Evolutionary conservation across 2,113 vertebrate species (phyloP), one percentile per base, ranked within the genome.

Genomic region (Mugil cephalus): DNA sequence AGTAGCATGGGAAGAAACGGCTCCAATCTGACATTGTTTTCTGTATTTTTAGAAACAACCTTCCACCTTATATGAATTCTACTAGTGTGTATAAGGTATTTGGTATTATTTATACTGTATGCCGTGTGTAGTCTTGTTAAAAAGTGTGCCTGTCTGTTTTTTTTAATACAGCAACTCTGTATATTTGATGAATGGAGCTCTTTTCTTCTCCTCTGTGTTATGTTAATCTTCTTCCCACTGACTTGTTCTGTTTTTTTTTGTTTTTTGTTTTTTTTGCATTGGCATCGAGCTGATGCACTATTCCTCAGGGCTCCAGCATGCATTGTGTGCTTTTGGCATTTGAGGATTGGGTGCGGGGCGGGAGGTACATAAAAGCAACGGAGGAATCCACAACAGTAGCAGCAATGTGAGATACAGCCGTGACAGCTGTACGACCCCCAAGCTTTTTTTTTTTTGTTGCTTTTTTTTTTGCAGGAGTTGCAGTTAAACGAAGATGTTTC

Each of bases 301-400:
- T 75, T 88, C 86, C 88, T 91, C 40, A 30, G 79, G 83, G 88
- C 79, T 76, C 59, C 36, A 52, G 58, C 34, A 50, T 68, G 75
- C 73, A 84, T 86, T 88, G 84, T 86, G 83, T 36, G 72, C 72
- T 79, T 53, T 82, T 82, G 80, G 79, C 82, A 70, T 59, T 10
- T 18, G 63, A 40, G 75, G 52, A 74, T 56, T 6, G 14, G n/a
- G 59, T 30, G 38, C 19, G 45, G 8, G 40, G 36, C 6, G 11
- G 2, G 36, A 10, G 13, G 55, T 15, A 51, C 35, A 64, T 30
- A 40, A 69, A 68, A 70, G 56, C 56, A 38, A 46, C 36, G 21
- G 24, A 55, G 38, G 35, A 21, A n/a, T 48, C 34, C n/a, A 63
- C 11, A 60, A 38, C 10, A 7, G 15, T 12, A 40, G 3, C 8